These are phyloP conservation scores for Euphonia xanthogaster DNA, from an alignment of 2,797 vertebrate species.

Conservation along the genomic window DNA sequence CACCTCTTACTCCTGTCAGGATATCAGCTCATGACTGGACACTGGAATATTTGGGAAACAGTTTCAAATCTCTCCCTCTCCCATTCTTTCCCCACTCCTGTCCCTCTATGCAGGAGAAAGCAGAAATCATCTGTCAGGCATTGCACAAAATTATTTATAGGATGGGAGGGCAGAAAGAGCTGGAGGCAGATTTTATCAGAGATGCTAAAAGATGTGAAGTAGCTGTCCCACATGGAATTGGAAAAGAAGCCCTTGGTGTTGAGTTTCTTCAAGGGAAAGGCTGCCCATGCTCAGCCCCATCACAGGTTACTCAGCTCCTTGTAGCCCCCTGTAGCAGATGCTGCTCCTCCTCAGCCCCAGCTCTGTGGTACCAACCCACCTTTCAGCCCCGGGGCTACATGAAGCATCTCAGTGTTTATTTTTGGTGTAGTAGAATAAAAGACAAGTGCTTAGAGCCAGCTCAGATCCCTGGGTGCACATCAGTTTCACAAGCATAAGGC, in stretches of 20 bases:
- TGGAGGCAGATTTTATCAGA: neutral
- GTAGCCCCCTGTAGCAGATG: neutral
- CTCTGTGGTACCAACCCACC: neutral
- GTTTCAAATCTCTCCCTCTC: neutral
- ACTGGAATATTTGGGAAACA: neutral
- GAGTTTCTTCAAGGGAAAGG: neutral
- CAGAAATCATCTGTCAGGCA: neutral
- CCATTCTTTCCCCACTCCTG: neutral
- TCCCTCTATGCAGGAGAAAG: neutral
- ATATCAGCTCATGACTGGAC: neutral
- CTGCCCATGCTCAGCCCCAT: neutral
- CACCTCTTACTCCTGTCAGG: neutral
- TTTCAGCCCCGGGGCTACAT: neutral
- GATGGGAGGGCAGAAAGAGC: neutral
- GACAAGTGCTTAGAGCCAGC: neutral
- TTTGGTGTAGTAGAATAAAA: neutral
- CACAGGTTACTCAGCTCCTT: rapidly evolving
- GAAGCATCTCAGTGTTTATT: neutral
- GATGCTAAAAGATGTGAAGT: neutral
- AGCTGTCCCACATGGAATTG: neutral
- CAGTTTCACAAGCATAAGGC: neutral
- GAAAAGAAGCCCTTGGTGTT: neutral
- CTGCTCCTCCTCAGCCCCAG: neutral
- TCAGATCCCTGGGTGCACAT: neutral
- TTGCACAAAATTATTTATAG: neutral